Evolutionary conservation across 2,113 vertebrate species (phyloP), one percentile per base, ranked within the genome.

Genomic region (Cervus canadensis): DNA sequence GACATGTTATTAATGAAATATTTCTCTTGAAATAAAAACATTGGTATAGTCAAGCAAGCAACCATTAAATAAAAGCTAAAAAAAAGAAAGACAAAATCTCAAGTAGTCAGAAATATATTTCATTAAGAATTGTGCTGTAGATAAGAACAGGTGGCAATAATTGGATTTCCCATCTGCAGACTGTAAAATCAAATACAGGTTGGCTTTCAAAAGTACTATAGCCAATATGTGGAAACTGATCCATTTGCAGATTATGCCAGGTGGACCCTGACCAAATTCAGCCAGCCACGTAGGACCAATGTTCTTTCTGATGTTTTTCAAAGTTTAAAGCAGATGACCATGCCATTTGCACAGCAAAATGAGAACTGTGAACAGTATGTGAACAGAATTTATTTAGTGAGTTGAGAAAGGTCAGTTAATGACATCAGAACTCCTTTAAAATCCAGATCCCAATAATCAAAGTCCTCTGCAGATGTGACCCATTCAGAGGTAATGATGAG

Each of bases 91-190:
- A 59, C 1, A 64, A 88, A 89, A 6, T 78, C n/a, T 86, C 64
- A 86, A 74, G 14, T 92, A 74, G 50, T 97, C 60, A 87, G 57
- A 89, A 40, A 97, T 87, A 94, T 90, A 89, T 84, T 89, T 97
- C 82, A 92, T 60, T 92, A 97, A 94, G 81, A 94, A 95, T 62
- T 89, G 14, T 86, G 33, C 26, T 81, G 2, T 16, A 81, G 54
- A 95, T 91, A 96, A 95, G 97, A 92, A 96, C 96, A 98, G 97
- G 96, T 98, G 97, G 97, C 60, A 96, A 78, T 91, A 92, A 96
- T 88, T 59, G 83, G 30, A 95, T 95, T 97, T 96, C 92, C 97
- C 95, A 96, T 97, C 97, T 98, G 97, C 81, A 96, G 87, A 97
- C 26, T 97, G 64, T 95, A 97, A 97, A 97, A 94, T 95, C 59